Evolutionary conservation across 1,140 invertebrate species (phyloP).

Genomic region (Chlorops oryzae): DNA sequence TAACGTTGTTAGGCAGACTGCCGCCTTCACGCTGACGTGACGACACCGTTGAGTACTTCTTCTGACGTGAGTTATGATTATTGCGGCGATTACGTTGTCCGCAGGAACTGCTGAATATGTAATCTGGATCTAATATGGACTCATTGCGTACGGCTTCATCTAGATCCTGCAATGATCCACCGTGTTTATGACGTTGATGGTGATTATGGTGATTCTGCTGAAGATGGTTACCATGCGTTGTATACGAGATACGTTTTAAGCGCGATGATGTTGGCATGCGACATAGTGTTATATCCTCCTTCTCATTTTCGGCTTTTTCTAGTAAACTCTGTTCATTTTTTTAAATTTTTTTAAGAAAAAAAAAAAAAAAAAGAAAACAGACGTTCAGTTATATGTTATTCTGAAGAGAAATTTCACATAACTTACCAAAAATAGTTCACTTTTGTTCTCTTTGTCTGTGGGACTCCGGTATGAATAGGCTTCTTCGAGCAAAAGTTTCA

Average conservation of each 20-base stretch:
- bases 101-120: slow-evolving; percentile 23
- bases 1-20: slow-evolving; percentile 57
- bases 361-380: slow-evolving; percentile 9
- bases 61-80: slow-evolving; percentile 21
- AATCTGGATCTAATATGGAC: slow-evolving; percentile 17
- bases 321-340: slow-evolving; percentile 47
- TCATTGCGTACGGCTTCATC: slow-evolving; percentile 35
- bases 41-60: slow-evolving; percentile 48
- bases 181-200: slow-evolving; percentile 39
- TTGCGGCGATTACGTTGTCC: slow-evolving; percentile 31
- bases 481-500: slow-evolving; percentile 64
- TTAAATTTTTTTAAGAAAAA: background rate
- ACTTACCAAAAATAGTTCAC: slow-evolving; percentile 62
- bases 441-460: slow-evolving; percentile 64
- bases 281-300: slow-evolving; percentile 26
- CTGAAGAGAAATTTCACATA: slow-evolving; percentile 8
- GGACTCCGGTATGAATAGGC: slow-evolving; percentile 64
- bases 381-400: slow-evolving; percentile 2
- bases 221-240: slow-evolving; percentile 15
- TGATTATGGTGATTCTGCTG: slow-evolving; percentile 16
- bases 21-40: slow-evolving; percentile 62
- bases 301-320: slow-evolving; percentile 45
- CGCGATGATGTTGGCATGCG: slow-evolving; percentile 36
- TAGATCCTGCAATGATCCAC: slow-evolving; percentile 46
- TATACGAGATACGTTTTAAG: slow-evolving; percentile 29